Conservation (phyloP, 2,888 invertebrate genomes). For the Cosmia trapezina region DNA sequence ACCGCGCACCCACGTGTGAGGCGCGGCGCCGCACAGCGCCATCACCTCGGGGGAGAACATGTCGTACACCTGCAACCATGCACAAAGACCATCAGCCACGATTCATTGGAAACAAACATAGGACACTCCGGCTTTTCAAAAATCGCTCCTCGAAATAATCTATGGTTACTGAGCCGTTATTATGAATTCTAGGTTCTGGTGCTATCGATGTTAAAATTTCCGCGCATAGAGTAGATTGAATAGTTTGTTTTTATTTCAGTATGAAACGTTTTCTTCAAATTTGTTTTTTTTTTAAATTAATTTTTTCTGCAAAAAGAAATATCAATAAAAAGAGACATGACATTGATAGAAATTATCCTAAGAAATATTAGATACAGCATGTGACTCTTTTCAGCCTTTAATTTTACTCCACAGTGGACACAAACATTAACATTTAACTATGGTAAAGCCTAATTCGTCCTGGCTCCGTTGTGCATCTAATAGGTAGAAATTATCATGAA, state of each 20-base stretch:
- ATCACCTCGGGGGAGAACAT: slow-evolving; percentile 67
- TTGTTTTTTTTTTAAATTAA: no score
- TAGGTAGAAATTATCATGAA: no score
- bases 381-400: not conserved
- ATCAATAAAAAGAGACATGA: no score
- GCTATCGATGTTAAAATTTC: not conserved
- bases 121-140: not conserved
- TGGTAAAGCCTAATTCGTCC: not conserved
- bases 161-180: not conserved
- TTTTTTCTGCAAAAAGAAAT: no score
- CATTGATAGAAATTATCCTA: no score
- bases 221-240: not conserved
- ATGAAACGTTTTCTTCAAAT: not conserved
- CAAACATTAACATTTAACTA: not conserved
- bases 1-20: slow-evolving; percentile 69
- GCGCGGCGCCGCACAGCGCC: slow-evolving; percentile 70
- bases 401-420: not conserved
- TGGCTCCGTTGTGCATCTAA: no score
- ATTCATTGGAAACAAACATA: not conserved
- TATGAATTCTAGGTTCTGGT: not conserved
- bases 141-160: not conserved
- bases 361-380: not conserved
- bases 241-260: not conserved
- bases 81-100: not conserved
- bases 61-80: slow-evolving; percentile 76